These are phyloP conservation scores for Anticlea derivata DNA, from an alignment of 2,888 invertebrate species.

Conservation along the genomic window DNA sequence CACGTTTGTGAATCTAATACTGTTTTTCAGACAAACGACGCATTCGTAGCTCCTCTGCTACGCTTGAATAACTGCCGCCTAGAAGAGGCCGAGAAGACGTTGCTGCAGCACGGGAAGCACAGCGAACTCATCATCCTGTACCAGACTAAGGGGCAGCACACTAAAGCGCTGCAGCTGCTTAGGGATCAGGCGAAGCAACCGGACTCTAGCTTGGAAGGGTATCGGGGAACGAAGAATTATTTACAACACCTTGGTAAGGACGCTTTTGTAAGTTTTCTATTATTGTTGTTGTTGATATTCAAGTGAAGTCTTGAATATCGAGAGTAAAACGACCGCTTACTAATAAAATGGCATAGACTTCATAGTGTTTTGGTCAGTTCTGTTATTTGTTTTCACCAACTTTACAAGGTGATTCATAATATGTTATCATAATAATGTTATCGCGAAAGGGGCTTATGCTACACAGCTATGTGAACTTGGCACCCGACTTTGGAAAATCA, in stretches of 20 bases:
- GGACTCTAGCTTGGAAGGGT: slow-evolving; percentile 91
- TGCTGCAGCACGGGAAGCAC: slow-evolving; percentile 94
- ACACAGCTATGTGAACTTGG: too few species aligned
- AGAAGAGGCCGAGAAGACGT: slow-evolving; percentile 95
- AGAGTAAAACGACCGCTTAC: too few species aligned
- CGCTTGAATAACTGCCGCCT: slow-evolving; percentile 96
- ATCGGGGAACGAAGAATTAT: slow-evolving; percentile 94
- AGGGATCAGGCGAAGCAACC: slow-evolving; percentile 89
- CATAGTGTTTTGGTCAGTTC: too few species aligned
- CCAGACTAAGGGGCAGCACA: slow-evolving; percentile 96
- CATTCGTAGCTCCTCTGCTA: slow-evolving; percentile 94
- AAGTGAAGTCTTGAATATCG: too few species aligned
- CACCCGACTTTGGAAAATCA: too few species aligned
- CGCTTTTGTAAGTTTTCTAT: background rate
- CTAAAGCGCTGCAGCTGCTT: slow-evolving; percentile 94
- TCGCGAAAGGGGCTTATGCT: too few species aligned
- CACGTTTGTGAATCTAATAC: too few species aligned
- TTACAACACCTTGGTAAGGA: slow-evolving; percentile 92
- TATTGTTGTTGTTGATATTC: too few species aligned
- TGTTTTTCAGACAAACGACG: slow-evolving; percentile 95
- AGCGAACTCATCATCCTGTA: slow-evolving; percentile 98
- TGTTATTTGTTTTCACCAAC: too few species aligned
- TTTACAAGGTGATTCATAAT: too few species aligned
- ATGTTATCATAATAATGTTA: too few species aligned
- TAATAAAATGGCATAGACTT: too few species aligned